Conservation (phyloP, 53 echinoderm and acorn worm genomes). For the Zoroaster sp. region DNA sequence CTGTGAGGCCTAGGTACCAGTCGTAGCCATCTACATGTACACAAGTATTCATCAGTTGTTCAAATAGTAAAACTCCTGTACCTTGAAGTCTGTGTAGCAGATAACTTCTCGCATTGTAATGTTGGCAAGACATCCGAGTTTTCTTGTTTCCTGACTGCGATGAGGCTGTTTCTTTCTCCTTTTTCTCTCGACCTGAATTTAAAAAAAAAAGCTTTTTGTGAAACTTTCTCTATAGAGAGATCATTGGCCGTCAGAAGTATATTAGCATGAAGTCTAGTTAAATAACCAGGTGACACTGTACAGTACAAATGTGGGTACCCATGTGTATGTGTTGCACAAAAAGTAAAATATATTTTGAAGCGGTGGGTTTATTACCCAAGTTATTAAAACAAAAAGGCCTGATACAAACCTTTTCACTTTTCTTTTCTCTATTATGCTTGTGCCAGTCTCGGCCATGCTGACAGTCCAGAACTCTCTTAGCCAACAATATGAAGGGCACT, state of each 20-base stretch:
- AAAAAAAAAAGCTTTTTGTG: neutral
- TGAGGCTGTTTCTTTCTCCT: neutral
- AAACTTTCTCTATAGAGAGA: neutral
- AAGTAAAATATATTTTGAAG: too few species aligned
- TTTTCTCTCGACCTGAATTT: neutral
- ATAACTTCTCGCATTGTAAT: conserved; percentile 38
- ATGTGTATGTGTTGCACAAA: too few species aligned
- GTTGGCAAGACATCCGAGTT: conserved; percentile 22
- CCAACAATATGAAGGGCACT: conserved; percentile 48
- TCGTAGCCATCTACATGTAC: too few species aligned
- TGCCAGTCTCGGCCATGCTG: conserved; percentile 25
- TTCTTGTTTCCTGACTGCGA: neutral
- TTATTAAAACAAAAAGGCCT: too few species aligned
- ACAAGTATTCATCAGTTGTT: too few species aligned
- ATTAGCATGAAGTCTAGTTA: neutral
- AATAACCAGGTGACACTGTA: too few species aligned
- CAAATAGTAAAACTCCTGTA: too few species aligned
- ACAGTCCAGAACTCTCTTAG: conserved; percentile 41
- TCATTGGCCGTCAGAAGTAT: neutral
- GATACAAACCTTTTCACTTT: neutral
- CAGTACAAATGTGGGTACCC: too few species aligned
- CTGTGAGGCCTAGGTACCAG: too few species aligned
- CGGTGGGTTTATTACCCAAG: too few species aligned
- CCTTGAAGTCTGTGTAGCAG: conserved; percentile 23
- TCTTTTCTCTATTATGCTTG: neutral